Evolutionary conservation across 2,888 invertebrate genomes (phyloP), one percentile per base, ranked within the genome.

Genomic region (Dryococelus australis): DNA sequence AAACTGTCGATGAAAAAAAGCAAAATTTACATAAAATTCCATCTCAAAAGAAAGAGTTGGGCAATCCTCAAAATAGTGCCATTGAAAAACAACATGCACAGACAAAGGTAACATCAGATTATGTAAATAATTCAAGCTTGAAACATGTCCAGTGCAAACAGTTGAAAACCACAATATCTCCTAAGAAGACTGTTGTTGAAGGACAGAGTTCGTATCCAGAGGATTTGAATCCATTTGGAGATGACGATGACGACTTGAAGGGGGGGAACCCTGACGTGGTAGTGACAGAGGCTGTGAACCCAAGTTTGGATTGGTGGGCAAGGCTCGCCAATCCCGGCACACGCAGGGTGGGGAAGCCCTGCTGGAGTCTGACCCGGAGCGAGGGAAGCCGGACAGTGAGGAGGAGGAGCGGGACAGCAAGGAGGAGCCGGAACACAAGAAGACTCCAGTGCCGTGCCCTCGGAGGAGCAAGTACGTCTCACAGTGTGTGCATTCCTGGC

Each of bases 201-300:
- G 65, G 65, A n/a, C 20, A 65, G 65, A 65, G 27, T 84, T n/a
- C n/a, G 80, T 97, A 98, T 93, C 98, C 98, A 0, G 95, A 95
- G 89, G 95, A 96, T 91, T 93, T 97, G 89, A 98, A 98, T 93
- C 98, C 98, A 9, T 98, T 98, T 92, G 95, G 94, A 65, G 96
- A 96, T 90, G 96, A 96, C 87, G 94, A 94, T 43, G 91, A 91
- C 88, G 92, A 90, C 81, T 90, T 89, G 87, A 89, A 89, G 24
- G 88, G 90, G 79, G 83, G 90, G n/a, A 92, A 92, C 89, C 93
- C 91, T 90, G 24, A 16, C 0, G 24, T 24, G n/a, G 65, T 65
- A 1, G 65, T 65, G 20, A 83, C 83, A 28, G 43, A 83, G 35
- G 43, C 83, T 83, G 83, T 65, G n/a, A 65, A 65, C n/a, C 65